A percentile compares a stretch with the other conserved stretches of the same genome.
These are phyloP conservation scores for Conger conger DNA, from an alignment of 2,113 vertebrate species.

Conservation along the genomic window DNA sequence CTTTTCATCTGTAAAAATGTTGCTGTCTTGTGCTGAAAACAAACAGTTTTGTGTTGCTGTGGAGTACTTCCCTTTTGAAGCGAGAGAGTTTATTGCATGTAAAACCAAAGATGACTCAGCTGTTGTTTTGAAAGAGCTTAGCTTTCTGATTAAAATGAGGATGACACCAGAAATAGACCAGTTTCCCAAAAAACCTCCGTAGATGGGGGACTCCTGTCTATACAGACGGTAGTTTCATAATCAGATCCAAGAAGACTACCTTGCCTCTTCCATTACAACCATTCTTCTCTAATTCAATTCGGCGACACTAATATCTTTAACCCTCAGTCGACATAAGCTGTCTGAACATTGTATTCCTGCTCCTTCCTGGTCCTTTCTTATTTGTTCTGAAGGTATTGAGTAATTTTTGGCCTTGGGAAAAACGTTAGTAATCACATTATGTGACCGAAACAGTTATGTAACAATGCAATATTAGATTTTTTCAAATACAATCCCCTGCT, in stretches of 20 bases:
- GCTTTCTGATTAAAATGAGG: background rate
- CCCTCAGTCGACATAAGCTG: background rate
- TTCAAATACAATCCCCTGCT: background rate
- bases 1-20: background rate
- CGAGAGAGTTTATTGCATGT: background rate
- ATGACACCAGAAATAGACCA: background rate
- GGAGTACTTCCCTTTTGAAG: background rate
- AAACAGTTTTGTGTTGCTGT: background rate
- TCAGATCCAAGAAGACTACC: background rate
- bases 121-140: background rate
- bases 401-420: slow-evolving; percentile 12
- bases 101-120: background rate
- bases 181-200: background rate
- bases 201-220: background rate
- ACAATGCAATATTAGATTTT: slow-evolving; percentile 12
- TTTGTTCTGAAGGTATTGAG: slow-evolving; percentile 12
- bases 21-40: background rate
- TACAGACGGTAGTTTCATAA: background rate
- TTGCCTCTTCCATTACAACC: slow-evolving; percentile 7
- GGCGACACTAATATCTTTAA: slow-evolving; percentile 17
- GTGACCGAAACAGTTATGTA: slow-evolving; percentile 26
- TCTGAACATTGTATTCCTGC: slow-evolving; percentile 10
- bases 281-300: slow-evolving; percentile 11
- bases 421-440: background rate
- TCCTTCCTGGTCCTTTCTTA: background rate